Evolutionary conservation across 2,888 invertebrate genomes (phyloP).

Genomic region (Sphaerophoria taeniata): DNA sequence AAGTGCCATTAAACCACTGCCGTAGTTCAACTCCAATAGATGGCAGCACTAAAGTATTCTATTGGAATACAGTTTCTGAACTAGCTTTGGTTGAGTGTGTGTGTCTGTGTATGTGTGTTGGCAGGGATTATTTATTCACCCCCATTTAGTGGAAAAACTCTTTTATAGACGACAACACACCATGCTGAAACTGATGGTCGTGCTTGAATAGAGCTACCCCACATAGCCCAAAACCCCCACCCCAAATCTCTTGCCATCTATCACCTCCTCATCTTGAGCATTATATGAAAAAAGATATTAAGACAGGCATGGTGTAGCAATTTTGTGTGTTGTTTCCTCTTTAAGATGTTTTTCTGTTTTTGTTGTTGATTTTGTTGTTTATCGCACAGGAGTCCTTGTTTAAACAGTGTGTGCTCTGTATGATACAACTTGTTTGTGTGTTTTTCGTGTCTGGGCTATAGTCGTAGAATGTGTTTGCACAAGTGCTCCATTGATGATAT

Average conservation of each 20-base stretch:
- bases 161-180: constrained; percentile 50
- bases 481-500: constrained; percentile 65
- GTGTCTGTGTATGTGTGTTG: constrained; percentile 4
- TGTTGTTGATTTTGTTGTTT: constrained; percentile 30
- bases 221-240: too few species aligned
- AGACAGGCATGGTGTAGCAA: constrained; percentile 53
- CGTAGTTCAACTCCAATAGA: too few species aligned
- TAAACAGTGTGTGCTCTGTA: constrained; percentile 43
- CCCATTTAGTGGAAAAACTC: constrained; percentile 61
- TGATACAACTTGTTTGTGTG: constrained; percentile 13
- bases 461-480: constrained; percentile 69
- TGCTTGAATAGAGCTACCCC: constrained; percentile 29
- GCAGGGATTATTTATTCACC: constrained; percentile 67
- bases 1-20: too few species aligned
- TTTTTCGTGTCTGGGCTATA: constrained; percentile 32
- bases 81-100: constrained; percentile 19
- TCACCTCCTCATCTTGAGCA: neutral
- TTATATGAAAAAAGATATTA: constrained; percentile 22
- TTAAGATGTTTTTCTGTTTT: constrained; percentile 28
- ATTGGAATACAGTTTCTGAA: too few species aligned
- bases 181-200: constrained; percentile 63
- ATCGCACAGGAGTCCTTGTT: constrained; percentile 58
- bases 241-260: neutral
- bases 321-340: constrained; percentile 43
- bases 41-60: too few species aligned